Base-by-base conservation (phyloP, 1,140 invertebrate genomes). In the Pentalonia nigronervosa region DNA sequence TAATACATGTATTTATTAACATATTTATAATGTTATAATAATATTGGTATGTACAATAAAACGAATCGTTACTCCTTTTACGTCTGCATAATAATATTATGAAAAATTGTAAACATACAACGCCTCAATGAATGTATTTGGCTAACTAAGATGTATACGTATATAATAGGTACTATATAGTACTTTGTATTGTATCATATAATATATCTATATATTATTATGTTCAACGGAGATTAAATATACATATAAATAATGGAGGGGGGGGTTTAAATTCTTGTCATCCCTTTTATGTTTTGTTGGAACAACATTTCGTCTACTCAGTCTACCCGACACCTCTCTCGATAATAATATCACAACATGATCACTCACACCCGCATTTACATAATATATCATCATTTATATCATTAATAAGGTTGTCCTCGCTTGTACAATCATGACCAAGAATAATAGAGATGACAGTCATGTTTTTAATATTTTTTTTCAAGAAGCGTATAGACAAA, bases 401-500 rank as follows among this genome's bases (percentile, higher is more conserved):
- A 76, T 76, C 60, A 14, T 76, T 76, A 76, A 76, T 76, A n/a
- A 76, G n/a, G 60, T n/a, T 76, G 60, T 76, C 60, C 60, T 76
- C 60, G n/a, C 60, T 76, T n/a, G 60, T 76, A 17, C n/a, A 76
- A 9, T 17, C n/a, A 76, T n/a, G 60, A 76, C n/a, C 60, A n/a
- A 76, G 60, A 76, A 76, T 76, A 76, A 34, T 76, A 34, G 30
- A n/a, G 60, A 76, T 11, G 30, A 76, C 60, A 76, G 60, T 30
- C 60, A 76, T 14, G 60, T n/a, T 76, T 53, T 67, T n/a, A 67
- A 76, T 60, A 14, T 34, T n/a, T 76, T 60, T 60, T 56, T 67
- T 76, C n/a, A n/a, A 76, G 30, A 6, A 76, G n/a, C 14, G 14
- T n/a, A 76, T 76, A n/a, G n/a, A 76, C n/a, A 76, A 34, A 76